These are phyloP conservation scores for Argya squamiceps DNA, from an alignment of 2,797 vertebrate genomes.

Conservation along the genomic window DNA sequence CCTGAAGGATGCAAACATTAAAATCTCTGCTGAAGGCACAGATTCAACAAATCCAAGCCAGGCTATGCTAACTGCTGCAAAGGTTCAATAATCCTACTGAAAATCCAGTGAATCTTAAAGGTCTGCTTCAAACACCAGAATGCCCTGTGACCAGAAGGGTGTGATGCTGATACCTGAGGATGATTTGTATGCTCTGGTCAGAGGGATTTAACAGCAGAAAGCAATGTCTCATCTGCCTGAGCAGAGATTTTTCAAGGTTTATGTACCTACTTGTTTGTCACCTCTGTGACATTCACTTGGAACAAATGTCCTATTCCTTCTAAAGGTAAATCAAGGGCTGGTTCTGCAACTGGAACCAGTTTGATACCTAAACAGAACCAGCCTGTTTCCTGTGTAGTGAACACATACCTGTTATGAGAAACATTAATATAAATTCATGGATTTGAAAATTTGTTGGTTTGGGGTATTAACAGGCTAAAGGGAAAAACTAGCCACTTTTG, in stretches of 20 bases:
- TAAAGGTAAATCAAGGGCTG: not conserved
- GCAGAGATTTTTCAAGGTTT: not conserved
- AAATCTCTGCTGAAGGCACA: not conserved
- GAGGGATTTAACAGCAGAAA: not conserved
- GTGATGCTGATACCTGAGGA: not conserved
- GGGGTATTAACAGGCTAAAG: not conserved
- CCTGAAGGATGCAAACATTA: not conserved
- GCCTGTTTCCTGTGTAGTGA: not conserved
- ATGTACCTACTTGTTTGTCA: not conserved
- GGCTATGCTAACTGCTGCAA: not conserved
- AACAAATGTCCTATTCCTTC: not conserved
- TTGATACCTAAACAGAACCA: conserved; percentile 3
- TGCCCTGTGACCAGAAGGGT: not conserved
- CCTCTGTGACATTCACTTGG: not conserved
- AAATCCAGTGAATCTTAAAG: not conserved
- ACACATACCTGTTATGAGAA: not conserved
- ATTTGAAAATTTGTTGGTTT: not conserved
- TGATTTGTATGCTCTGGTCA: not conserved
- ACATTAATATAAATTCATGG: not conserved
- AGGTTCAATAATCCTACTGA: not conserved
- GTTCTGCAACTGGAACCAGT: not conserved
- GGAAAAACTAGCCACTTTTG: not conserved
- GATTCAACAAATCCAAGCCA: not conserved
- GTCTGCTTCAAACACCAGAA: not conserved
- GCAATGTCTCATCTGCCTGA: not conserved